A percentile compares a stretch with the other conserved stretches of the same genome.
Evolutionary conservation across 2,888 invertebrate species (phyloP).

Genomic region (Cerastis rubricosa): DNA sequence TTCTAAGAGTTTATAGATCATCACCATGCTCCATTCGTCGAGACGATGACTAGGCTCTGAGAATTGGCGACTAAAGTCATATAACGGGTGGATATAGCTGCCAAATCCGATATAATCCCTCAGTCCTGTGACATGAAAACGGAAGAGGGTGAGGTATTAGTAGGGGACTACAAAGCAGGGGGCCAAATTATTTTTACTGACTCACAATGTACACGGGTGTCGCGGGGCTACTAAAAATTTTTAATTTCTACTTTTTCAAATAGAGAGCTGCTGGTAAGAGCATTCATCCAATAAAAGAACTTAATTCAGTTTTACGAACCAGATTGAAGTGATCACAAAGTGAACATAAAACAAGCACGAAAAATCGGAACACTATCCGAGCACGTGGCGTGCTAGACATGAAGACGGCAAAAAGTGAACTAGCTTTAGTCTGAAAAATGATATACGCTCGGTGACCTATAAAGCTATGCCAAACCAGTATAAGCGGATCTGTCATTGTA

Average conservation of each 20-base stretch:
- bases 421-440: not conserved
- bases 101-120: slow-evolving; percentile 45
- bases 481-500: no score
- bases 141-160: slow-evolving; percentile 39
- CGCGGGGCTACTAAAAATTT: slow-evolving; percentile 21
- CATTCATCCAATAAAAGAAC: not conserved
- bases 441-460: not conserved
- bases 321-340: slow-evolving; percentile 17
- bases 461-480: no score
- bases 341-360: slow-evolving; percentile 22
- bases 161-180: slow-evolving; percentile 42
- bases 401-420: not conserved
- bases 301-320: not conserved
- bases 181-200: slow-evolving; percentile 43
- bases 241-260: slow-evolving; percentile 1
- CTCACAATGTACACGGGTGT: slow-evolving; percentile 24
- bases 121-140: slow-evolving; percentile 21
- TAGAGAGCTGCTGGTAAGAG: not conserved
- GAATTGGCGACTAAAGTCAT: slow-evolving; percentile 30
- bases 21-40: not conserved
- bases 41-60: slow-evolving; percentile 5
- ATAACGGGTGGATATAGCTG: slow-evolving; percentile 19
- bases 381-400: not conserved
- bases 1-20: not conserved
- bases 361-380: not conserved